Evolutionary conservation across 2,888 invertebrate species (phyloP).

Genomic region (Sturmia bella): DNA sequence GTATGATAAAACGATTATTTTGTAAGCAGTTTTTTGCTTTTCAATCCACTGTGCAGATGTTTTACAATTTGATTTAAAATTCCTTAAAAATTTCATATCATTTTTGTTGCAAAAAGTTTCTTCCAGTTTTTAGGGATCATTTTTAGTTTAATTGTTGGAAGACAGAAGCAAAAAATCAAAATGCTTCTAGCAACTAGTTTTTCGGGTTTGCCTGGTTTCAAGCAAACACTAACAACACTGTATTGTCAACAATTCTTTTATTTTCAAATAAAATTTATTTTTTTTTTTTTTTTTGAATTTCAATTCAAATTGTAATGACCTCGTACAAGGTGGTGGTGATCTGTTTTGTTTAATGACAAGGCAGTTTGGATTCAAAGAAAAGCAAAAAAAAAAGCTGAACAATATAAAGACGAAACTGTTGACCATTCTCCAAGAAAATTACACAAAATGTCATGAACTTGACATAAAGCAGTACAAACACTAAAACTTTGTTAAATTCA

Average conservation of each 20-base stretch:
- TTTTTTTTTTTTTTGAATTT: slow-evolving; percentile 11
- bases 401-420: slow-evolving; percentile 42
- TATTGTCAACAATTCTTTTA: slow-evolving; percentile 44
- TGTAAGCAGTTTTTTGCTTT: too few relatives aligned
- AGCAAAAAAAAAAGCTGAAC: neutral
- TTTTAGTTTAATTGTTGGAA: slow-evolving; percentile 41
- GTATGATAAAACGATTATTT: too few relatives aligned
- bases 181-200: slow-evolving; percentile 53
- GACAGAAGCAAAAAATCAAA: neutral
- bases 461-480: slow-evolving; percentile 33
- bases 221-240: slow-evolving; percentile 9
- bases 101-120: slow-evolving; percentile 30
- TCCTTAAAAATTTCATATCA: neutral
- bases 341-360: slow-evolving; percentile 40
- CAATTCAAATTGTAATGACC: slow-evolving; percentile 66
- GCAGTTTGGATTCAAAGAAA: slow-evolving; percentile 40
- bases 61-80: slow-evolving; percentile 28
- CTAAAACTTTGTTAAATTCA: neutral
- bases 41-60: slow-evolving; percentile 32
- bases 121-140: slow-evolving; percentile 27
- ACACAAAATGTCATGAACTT: slow-evolving; percentile 62
- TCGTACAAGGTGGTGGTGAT: slow-evolving; percentile 67
- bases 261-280: slow-evolving; percentile 25
- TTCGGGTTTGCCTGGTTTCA: slow-evolving; percentile 46
- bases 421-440: slow-evolving; percentile 59